Evolutionary conservation across 2,113 vertebrate genomes (phyloP), one percentile per base, ranked within the genome.

Genomic region (Columba livia): DNA sequence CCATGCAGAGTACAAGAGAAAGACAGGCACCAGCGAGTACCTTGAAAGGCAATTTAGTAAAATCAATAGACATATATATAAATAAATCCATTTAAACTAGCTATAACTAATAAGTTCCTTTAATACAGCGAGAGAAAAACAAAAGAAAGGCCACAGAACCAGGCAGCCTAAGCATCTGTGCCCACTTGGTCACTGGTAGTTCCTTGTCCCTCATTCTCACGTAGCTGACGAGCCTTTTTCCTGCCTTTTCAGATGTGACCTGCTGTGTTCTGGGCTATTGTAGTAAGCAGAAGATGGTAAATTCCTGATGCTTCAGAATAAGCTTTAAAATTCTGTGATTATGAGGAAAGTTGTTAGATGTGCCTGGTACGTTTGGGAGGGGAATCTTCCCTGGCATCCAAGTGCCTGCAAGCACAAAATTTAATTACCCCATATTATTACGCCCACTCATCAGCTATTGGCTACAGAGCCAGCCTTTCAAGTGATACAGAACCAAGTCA

Each of bases 401-500:
- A 83, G 47, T 65, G 57, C 83, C 89, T 54, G 54, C 36, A 94
- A 92, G n/a, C 31, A 79, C 81, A 95, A 93, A 80, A 95, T 88
- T 86, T 94, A 94, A 96, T 96, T 96, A 93, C 93, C 94, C 77
- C 60, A 7, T 96, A 90, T 95, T 93, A 92, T 78, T 78, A 95
- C 1, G 4, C 28, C 69, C 90, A 31, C 82, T 92, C 73, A 69
- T 69, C 93, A 88, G 88, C 83, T 58, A 70, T 73, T 89, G 94
- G 89, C 89, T 73, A 71, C 18, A 85, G 66, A 96, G 72, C 58
- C 88, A 92, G 69, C 72, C 92, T 90, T 94, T 93, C 93, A 96
- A 96, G 77, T 86, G 79, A 94, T 81, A 96, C 88, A 93, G 91
- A 96, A 95, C 84, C 88, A 92, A 97, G 96, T 93, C 95, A 95